Evolutionary conservation across 2,888 invertebrate genomes (phyloP).

Genomic region (Melieria picta): DNA sequence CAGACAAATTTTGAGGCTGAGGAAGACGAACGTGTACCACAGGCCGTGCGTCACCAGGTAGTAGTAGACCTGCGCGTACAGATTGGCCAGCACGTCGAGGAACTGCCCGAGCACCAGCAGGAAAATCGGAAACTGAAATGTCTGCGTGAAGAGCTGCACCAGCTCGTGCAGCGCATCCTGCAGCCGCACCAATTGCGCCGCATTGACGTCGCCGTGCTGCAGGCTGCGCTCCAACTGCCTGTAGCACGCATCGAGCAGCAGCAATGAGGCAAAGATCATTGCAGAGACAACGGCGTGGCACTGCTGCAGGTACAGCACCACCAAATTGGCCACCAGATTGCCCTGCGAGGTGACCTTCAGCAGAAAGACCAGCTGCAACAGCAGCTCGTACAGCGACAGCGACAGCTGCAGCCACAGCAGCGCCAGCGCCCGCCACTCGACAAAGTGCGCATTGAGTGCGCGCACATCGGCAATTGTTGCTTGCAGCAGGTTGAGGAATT

Average conservation of each 20-base stretch:
- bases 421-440: slow-evolving; percentile 42
- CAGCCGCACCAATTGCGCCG: slow-evolving; percentile 37
- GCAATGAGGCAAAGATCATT: slow-evolving; percentile 48
- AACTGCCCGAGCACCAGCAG: slow-evolving; percentile 54
- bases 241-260: slow-evolving; percentile 51
- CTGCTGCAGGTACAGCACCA: slow-evolving; percentile 54
- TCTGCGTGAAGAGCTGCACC: slow-evolving; percentile 37
- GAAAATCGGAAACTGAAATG: slow-evolving; percentile 54
- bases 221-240: slow-evolving; percentile 45
- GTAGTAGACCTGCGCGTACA: slow-evolving; percentile 59
- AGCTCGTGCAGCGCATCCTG: slow-evolving; percentile 45
- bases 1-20: slow-evolving; percentile 47
- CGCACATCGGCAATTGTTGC: slow-evolving; percentile 21
- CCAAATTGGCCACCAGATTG: slow-evolving; percentile 51
- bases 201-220: slow-evolving; percentile 9
- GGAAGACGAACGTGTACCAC: slow-evolving; percentile 54
- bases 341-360: slow-evolving; percentile 2
- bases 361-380: slow-evolving; percentile 14
- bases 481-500: slow-evolving; percentile 32
- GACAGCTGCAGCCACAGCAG: slow-evolving; percentile 44
- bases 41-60: slow-evolving; percentile 50
- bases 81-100: slow-evolving; percentile 55
- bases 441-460: slow-evolving; percentile 29
- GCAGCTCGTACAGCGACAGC: slow-evolving; percentile 19
- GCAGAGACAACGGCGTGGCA: slow-evolving; percentile 52